These are phyloP conservation scores for Ptyas mucosa DNA, from an alignment of 2,113 vertebrate species.

Conservation along the genomic window DNA sequence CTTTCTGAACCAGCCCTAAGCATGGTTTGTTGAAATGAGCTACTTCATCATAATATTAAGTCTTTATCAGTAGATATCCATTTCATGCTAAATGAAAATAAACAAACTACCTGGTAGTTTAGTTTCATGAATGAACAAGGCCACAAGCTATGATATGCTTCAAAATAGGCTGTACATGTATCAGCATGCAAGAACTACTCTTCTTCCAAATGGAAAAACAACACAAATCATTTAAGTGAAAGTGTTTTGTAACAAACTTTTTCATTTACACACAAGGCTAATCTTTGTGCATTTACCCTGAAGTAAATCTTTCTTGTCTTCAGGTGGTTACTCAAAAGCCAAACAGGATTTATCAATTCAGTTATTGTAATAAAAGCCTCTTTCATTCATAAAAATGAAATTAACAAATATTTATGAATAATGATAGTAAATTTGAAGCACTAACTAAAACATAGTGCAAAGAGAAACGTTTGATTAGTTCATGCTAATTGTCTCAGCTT, in stretches of 20 bases:
- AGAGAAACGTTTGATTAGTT: neutral
- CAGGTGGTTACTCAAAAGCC: neutral
- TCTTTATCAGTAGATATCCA: neutral
- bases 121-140: neutral
- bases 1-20: neutral
- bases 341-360: neutral
- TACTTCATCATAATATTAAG: neutral
- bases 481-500: neutral
- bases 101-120: neutral
- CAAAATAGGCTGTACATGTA: neutral
- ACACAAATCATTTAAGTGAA: neutral
- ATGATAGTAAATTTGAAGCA: neutral
- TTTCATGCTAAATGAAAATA: neutral
- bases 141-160: neutral
- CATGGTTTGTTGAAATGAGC: neutral
- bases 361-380: neutral
- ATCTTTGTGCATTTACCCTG: neutral
- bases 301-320: neutral
- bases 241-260: constrained; percentile 1
- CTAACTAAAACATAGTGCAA: neutral
- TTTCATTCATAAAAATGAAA: neutral
- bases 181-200: neutral
- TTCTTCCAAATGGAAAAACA: neutral
- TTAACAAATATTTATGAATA: neutral
- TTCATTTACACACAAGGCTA: neutral